Evolutionary conservation across 2,888 invertebrate genomes (phyloP).

Genomic region (Xestia ashworthii): DNA sequence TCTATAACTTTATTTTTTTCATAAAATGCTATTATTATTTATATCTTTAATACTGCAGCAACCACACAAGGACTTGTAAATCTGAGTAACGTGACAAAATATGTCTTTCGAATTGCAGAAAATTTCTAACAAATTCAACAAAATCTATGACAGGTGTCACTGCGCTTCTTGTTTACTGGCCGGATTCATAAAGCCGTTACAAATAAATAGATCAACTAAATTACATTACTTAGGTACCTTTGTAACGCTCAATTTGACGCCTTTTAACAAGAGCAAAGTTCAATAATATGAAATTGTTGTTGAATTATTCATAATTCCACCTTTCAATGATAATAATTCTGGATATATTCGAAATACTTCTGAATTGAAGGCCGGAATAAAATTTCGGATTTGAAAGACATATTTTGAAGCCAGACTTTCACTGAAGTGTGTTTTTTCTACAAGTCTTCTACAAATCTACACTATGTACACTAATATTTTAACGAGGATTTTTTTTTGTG

Average conservation of each 20-base stretch:
- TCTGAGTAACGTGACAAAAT: neutral
- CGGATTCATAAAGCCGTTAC: neutral
- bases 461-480: too few relatives aligned
- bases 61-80: neutral
- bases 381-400: neutral
- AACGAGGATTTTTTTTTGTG: too few relatives aligned
- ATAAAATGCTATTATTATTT: too few relatives aligned
- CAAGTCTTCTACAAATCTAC: too few relatives aligned
- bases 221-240: slow-evolving; percentile 23
- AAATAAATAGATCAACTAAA: slow-evolving; percentile 28
- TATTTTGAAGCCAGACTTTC: neutral
- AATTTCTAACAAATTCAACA: neutral
- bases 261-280: slow-evolving; percentile 40
- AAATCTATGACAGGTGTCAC: neutral
- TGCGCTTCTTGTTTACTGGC: neutral
- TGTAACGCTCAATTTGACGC: slow-evolving; percentile 10
- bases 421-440: neutral
- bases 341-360: slow-evolving; percentile 42
- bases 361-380: slow-evolving; percentile 29
- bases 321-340: slow-evolving; percentile 47
- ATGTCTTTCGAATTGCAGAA: neutral
- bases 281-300: slow-evolving; percentile 44
- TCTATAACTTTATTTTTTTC: too few relatives aligned
- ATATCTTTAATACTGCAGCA: too few relatives aligned
- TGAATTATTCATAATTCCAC: slow-evolving; percentile 55